Evolutionary conservation across 1,140 invertebrate species (phyloP).

Genomic region (Ruditapes philippinarum): DNA sequence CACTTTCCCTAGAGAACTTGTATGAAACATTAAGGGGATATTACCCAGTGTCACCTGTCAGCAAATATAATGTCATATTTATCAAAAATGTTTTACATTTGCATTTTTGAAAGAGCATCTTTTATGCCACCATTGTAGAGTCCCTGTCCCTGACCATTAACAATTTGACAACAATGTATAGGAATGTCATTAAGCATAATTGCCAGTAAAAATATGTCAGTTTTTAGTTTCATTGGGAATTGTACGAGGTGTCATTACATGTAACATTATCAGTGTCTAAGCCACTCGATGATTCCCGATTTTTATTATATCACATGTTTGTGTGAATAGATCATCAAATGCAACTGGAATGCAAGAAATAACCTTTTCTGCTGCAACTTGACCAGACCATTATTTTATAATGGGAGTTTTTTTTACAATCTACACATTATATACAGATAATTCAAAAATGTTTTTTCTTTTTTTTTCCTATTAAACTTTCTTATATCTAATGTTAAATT

Average conservation of each 20-base stretch:
- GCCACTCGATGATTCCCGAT: neutral
- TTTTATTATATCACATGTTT: constrained; percentile 13
- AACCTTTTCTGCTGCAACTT: no score
- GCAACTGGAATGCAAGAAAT: no score
- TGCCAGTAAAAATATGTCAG: constrained; percentile 60
- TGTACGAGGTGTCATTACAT: constrained; percentile 22
- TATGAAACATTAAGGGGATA: constrained; percentile 26
- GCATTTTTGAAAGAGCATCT: constrained; percentile 59
- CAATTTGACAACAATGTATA: constrained; percentile 44
- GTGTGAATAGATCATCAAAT: neutral
- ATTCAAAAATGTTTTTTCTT: no score
- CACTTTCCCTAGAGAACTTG: neutral
- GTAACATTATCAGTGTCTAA: constrained; percentile 12
- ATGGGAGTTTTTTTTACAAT: no score
- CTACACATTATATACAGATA: no score
- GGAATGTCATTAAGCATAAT: constrained; percentile 57
- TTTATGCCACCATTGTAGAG: constrained; percentile 30
- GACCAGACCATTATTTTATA: no score
- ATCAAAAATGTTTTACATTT: constrained; percentile 51
- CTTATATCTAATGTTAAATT: neutral
- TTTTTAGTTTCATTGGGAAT: constrained; percentile 58
- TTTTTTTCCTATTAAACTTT: no score
- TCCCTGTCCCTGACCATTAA: constrained; percentile 36
- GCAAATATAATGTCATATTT: constrained; percentile 62
- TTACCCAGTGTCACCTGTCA: constrained; percentile 40